phyloP scores from a whole-genome alignment of 1,140 invertebrate species.

The Drosophila ficusphila region DNA sequence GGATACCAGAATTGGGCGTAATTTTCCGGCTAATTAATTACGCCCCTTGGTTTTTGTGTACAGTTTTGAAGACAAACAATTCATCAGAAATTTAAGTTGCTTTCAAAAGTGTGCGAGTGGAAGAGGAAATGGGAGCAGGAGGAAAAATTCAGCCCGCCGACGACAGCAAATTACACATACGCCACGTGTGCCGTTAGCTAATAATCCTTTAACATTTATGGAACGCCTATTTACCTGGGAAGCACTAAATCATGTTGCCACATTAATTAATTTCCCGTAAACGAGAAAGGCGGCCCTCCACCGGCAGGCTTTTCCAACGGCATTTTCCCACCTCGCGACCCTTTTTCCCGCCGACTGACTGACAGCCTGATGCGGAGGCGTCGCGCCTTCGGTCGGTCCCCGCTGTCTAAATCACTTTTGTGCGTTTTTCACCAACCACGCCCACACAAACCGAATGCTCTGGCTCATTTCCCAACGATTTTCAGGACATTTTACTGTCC shows the following conservation, averaged over 20 bases:
- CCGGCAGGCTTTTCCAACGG: slow-evolving; percentile 24
- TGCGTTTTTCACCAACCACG: slow-evolving; percentile 64
- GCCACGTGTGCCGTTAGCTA: slow-evolving; percentile 78
- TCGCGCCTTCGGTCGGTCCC: slow-evolving; percentile 24
- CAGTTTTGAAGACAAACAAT: slow-evolving; percentile 80
- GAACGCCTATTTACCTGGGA: slow-evolving; percentile 80
- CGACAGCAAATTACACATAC: slow-evolving; percentile 74
- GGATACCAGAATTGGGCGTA: slow-evolving; percentile 21
- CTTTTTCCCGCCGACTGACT: slow-evolving; percentile 17
- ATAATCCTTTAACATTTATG: slow-evolving; percentile 83
- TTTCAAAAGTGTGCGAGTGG: slow-evolving; percentile 6
- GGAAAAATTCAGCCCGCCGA: slow-evolving; percentile 19
- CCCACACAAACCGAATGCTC: slow-evolving; percentile 37
- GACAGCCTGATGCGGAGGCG: slow-evolving; percentile 65
- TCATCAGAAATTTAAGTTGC: slow-evolving; percentile 74
- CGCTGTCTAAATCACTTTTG: slow-evolving; percentile 78
- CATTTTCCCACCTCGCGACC: slow-evolving; percentile 5
- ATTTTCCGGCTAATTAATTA: slow-evolving; percentile 75
- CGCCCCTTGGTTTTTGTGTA: slow-evolving; percentile 59
- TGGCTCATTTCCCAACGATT: slow-evolving; percentile 56
- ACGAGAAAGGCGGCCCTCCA: slow-evolving; percentile 40
- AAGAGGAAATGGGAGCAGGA: neutral
- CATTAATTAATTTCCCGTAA: slow-evolving; percentile 81
- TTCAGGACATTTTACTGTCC: slow-evolving; percentile 42
- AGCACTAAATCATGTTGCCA: slow-evolving; percentile 82